Evolutionary conservation across 2,113 vertebrate genomes (phyloP), one percentile per base, ranked within the genome.

Genomic region (Engystomops pustulosus): DNA sequence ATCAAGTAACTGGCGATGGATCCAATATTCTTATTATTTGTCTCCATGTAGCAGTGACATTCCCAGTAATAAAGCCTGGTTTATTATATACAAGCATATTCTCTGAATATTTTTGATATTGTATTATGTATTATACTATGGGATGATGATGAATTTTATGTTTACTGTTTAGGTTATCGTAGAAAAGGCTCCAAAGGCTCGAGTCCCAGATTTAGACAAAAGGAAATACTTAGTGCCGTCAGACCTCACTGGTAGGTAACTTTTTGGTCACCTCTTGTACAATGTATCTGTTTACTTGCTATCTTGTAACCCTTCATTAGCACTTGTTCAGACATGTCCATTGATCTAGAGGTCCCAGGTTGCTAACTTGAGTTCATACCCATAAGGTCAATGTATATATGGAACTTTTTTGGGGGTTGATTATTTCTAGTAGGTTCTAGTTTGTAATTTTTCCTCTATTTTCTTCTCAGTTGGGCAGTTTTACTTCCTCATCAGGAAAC

Each of bases 171-270:
- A 99, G 98, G 97, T 99, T 85, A 99, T 99, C 0, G 96, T 99
- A 87, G 97, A 99, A 89, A 95, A 96, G 89, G 95, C 96, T 51
- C 90, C 92, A 0, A 96, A 98, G 91, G 98, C 98, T 86, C 94
- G 97, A 89, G 98, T 97, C 74, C 97, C 98, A 11, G 97, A 99
- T 51, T 89, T 98, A 89, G 98, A 99, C 91, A 99, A 99, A 91
- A 97, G 98, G 92, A 99, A 99, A 93, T 99, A 98, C 67, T 91
- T 99, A 0, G 98, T 99, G 86, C 98, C 97, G 87, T 97, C 97
- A 32, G 98, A 99, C 88, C 95, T 99, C 88, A 99, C 98, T 87
- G 98, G 97, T 98, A 90, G 2, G 55, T 41, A 6, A 2, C 44
- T 10, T 30, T 25, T 32, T 23, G 12, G 25, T 25, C 6, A 2